phyloP scores from a whole-genome alignment of 2,888 invertebrate species.

The Tethea ocularis region DNA sequence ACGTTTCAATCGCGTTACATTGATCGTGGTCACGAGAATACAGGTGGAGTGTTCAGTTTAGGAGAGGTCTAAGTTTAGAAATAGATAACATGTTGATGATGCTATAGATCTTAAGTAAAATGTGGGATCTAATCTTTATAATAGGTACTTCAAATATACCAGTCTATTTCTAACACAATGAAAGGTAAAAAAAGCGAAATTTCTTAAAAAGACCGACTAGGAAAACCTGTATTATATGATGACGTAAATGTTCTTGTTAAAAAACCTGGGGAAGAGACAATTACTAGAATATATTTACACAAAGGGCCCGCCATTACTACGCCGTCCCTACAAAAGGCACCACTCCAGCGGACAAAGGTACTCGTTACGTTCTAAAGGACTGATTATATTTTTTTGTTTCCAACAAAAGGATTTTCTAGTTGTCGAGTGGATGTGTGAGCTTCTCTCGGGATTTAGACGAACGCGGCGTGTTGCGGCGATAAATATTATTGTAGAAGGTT shows the following conservation, averaged over 20 bases:
- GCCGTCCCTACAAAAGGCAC: conserved; percentile 42
- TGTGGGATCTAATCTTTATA: too few species aligned
- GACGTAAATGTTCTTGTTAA: conserved; percentile 32
- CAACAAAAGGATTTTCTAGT: conserved; percentile 57
- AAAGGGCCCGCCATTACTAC: conserved; percentile 52
- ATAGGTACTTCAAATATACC: too few species aligned
- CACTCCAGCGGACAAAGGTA: conserved; percentile 57
- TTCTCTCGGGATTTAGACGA: neutral
- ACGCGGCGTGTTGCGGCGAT: neutral
- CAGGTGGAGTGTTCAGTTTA: too few species aligned
- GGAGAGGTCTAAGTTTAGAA: too few species aligned
- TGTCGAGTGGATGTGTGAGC: conserved; percentile 27
- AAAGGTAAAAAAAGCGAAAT: conserved; percentile 7
- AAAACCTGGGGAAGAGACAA: conserved; percentile 40
- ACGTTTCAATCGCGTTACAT: too few species aligned
- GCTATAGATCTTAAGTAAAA: too few species aligned
- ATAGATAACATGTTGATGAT: too few species aligned
- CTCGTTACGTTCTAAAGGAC: conserved; percentile 56
- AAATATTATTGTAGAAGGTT: neutral
- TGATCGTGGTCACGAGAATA: too few species aligned
- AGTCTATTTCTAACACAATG: neutral
- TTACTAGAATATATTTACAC: conserved; percentile 60
- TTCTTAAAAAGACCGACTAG: conserved; percentile 19
- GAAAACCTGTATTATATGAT: conserved; percentile 32
- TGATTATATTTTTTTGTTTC: conserved; percentile 62